Evolutionary conservation across 2,888 invertebrate genomes (phyloP).

Genomic region (Plemyria rubiginata): DNA sequence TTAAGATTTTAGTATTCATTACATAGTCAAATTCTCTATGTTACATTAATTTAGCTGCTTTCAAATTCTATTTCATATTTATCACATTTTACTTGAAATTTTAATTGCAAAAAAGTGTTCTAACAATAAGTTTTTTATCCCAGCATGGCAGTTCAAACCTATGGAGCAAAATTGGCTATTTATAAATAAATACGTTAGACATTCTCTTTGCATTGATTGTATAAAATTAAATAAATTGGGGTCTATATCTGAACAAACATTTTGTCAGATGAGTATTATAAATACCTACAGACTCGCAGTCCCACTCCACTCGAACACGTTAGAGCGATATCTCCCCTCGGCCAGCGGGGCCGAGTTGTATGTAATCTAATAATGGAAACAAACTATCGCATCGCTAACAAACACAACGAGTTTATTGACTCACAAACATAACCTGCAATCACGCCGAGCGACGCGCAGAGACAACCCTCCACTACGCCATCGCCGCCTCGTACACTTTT

Average conservation of each 20-base stretch:
- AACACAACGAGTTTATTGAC: slow-evolving; percentile 21
- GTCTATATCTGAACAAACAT: neutral
- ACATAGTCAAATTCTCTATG: no score
- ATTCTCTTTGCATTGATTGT: no score
- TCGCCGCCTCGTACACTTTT: neutral
- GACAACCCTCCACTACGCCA: neutral
- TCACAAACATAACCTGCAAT: slow-evolving; percentile 11
- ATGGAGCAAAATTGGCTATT: no score
- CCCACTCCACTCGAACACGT: neutral
- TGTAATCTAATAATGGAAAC: slow-evolving; percentile 21
- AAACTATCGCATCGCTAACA: slow-evolving; percentile 12
- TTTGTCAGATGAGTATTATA: neutral
- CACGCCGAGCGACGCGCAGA: neutral
- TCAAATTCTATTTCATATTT: no score
- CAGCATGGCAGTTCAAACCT: no score
- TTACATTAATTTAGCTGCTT: no score
- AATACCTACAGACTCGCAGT: neutral
- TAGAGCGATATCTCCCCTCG: slow-evolving; percentile 8
- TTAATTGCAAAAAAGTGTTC: no score
- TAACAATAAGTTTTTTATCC: no score
- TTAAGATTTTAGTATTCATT: no score
- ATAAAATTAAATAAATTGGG: neutral
- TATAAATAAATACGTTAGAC: no score
- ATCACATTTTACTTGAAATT: no score
- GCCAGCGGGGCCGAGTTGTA: slow-evolving; percentile 13